Percentiles rank a stretch among this genome's conserved stretches.
Evolutionary conservation across 37 sponge, comb jelly and placozoan species (phyloP).

Genomic region (Diacarnus erythraeanus): DNA sequence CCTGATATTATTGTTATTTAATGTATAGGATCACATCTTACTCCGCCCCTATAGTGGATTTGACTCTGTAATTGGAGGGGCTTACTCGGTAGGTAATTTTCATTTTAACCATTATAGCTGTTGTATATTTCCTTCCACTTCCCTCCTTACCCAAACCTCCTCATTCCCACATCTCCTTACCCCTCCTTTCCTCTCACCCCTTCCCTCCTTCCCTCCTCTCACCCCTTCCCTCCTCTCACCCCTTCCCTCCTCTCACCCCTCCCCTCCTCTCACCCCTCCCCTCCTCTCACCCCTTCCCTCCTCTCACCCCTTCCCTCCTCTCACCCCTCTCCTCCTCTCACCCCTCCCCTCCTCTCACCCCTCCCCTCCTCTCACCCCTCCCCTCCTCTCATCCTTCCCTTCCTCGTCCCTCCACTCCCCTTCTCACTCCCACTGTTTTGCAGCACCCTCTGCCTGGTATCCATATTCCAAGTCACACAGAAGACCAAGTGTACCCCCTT

Average conservation of each 20-base stretch:
- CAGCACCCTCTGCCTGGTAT: constrained; percentile 83
- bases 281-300: neutral
- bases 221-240: neutral
- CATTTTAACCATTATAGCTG: neutral
- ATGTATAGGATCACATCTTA: constrained; percentile 44
- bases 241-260: too few relatives aligned
- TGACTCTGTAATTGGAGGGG: constrained; percentile 54
- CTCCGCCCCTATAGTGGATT: constrained; percentile 50
- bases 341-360: too few relatives aligned
- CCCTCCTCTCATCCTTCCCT: neutral
- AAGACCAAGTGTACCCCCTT: constrained; percentile 75
- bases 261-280: too few relatives aligned
- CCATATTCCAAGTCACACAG: constrained; percentile 73
- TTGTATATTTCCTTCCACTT: neutral
- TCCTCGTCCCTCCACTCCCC: neutral
- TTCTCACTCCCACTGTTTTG: neutral
- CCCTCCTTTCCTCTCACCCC: too few relatives aligned
- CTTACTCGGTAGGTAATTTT: constrained; percentile 39
- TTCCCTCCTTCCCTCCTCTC: neutral
- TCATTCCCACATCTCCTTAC: neutral
- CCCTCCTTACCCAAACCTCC: neutral
- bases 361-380: too few relatives aligned
- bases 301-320: neutral
- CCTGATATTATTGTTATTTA: neutral
- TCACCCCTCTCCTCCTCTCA: too few relatives aligned